Base-by-base conservation (phyloP, 2,888 invertebrate species). In the Trichacis sp. region DNA sequence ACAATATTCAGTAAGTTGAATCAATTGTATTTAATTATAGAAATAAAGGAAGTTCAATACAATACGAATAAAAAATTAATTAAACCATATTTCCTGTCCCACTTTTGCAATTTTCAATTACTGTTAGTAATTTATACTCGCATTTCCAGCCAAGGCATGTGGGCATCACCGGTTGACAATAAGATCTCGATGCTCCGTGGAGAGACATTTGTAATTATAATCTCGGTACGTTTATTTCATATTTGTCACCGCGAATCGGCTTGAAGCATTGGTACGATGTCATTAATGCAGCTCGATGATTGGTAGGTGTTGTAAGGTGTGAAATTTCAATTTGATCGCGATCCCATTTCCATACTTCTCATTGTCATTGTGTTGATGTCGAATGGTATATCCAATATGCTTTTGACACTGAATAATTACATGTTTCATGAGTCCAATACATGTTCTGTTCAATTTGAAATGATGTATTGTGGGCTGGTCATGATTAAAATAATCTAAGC, bases 161-260 rank as follows among this genome's bases (percentile, higher is more conserved):
- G 15, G 18, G 12, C 24, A n/a, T 43, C 55, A 54, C n/a, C n/a
- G n/a, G 30, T 56, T 60, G 49, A 56, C 52, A 52, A 49, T 53
- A n/a, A n/a, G n/a, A n/a, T n/a, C n/a, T n/a, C n/a, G n/a, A n/a
- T n/a, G n/a, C n/a, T n/a, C n/a, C n/a, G 54, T 53, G 38, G 57
- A 49, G 38, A 40, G 45, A 56, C 57, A 60, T 65, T 60, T 65
- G 56, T 56, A 60, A 65, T 53, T 63, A 48, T 63, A 63, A 63
- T 63, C 19, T 19, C n/a, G 46, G 8, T 3, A 46, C 43, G 54
- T 38, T 48, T 40, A 60, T 53, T 40, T 17, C 29, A 19, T 33
- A 15, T 50, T 36, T 29, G 42, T 47, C 47, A 11, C 12, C 19
- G 50, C 55, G 29, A 30, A 19, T 36, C 36, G 36, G 6, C 36